Evolutionary conservation across 2,113 vertebrate genomes (phyloP).

Genomic region (Pandion haliaetus): DNA sequence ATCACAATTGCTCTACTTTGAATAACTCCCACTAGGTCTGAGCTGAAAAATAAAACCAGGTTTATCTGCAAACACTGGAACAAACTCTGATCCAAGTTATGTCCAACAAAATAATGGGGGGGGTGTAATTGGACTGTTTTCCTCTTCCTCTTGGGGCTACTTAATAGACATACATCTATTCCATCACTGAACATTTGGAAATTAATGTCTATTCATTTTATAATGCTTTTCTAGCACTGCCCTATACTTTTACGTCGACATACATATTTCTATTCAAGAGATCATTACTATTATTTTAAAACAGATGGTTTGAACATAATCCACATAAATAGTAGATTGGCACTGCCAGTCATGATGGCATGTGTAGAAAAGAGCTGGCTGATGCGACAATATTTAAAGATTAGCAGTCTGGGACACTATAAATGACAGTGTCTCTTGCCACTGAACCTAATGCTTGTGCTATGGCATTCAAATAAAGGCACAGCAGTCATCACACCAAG

Average conservation of each 20-base stretch:
- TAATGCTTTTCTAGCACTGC: background rate
- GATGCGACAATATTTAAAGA: slow-evolving; percentile 63
- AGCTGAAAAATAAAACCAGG: slow-evolving; percentile 2
- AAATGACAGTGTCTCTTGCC: slow-evolving; percentile 61
- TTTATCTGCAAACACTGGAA: background rate
- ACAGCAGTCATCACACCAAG: slow-evolving; percentile 7
- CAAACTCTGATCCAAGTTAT: background rate
- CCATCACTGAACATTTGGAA: background rate
- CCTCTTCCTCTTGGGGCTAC: background rate
- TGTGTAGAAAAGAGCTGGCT: slow-evolving; percentile 68
- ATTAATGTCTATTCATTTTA: slow-evolving; percentile 18
- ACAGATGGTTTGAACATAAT: slow-evolving; percentile 72
- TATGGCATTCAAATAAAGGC: slow-evolving; percentile 37
- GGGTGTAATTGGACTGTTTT: background rate
- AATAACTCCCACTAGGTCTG: background rate
- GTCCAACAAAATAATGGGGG: background rate
- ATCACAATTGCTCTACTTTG: background rate
- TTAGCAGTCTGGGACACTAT: slow-evolving; percentile 66
- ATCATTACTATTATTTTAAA: slow-evolving; percentile 71
- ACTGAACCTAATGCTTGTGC: slow-evolving; percentile 43
- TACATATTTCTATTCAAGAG: slow-evolving; percentile 61
- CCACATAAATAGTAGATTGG: slow-evolving; percentile 73
- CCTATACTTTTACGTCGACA: slow-evolving; percentile 26
- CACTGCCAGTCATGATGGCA: slow-evolving; percentile 68
- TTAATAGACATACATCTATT: background rate